Evolutionary conservation across 2,797 vertebrate genomes (phyloP).

Genomic region (Paratrypauchen microcephalus): DNA sequence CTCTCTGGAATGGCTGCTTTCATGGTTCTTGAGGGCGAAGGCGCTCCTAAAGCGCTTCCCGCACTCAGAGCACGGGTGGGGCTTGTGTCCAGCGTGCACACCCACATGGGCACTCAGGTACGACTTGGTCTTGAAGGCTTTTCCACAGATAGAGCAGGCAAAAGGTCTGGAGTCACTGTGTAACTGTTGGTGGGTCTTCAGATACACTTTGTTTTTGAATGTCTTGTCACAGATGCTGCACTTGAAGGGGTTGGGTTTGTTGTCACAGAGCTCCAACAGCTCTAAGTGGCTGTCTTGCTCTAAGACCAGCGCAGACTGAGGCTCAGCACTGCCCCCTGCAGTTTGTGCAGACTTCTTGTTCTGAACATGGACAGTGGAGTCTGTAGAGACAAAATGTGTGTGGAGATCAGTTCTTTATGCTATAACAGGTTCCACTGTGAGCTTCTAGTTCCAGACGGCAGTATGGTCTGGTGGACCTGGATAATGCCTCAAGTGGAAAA

Average conservation of each 20-base stretch:
- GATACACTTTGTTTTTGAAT: slow-evolving; percentile 54
- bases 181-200: slow-evolving; percentile 55
- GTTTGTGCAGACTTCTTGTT: not conserved
- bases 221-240: slow-evolving; percentile 61
- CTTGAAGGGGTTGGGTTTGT: slow-evolving; percentile 23
- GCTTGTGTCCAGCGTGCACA: slow-evolving; percentile 48
- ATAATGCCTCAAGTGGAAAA: too few species aligned
- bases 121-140: slow-evolving; percentile 61
- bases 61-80: slow-evolving; percentile 57
- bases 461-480: too few species aligned
- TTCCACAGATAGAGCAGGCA: slow-evolving; percentile 48
- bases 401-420: not conserved
- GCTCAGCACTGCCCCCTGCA: slow-evolving; percentile 15
- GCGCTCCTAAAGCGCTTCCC: slow-evolving; percentile 57
- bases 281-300: slow-evolving; percentile 11
- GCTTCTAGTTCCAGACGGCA: too few species aligned
- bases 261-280: slow-evolving; percentile 62
- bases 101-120: slow-evolving; percentile 55
- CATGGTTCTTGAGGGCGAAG: slow-evolving; percentile 58
- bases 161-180: slow-evolving; percentile 56
- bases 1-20: slow-evolving; percentile 50
- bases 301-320: slow-evolving; percentile 50
- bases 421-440: not conserved
- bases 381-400: slow-evolving; percentile 6
- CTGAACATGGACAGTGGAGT: not conserved